phyloP scores from a whole-genome alignment of 53 echinoderm and acorn worm genomes.

The Paracentrotus lividus region DNA sequence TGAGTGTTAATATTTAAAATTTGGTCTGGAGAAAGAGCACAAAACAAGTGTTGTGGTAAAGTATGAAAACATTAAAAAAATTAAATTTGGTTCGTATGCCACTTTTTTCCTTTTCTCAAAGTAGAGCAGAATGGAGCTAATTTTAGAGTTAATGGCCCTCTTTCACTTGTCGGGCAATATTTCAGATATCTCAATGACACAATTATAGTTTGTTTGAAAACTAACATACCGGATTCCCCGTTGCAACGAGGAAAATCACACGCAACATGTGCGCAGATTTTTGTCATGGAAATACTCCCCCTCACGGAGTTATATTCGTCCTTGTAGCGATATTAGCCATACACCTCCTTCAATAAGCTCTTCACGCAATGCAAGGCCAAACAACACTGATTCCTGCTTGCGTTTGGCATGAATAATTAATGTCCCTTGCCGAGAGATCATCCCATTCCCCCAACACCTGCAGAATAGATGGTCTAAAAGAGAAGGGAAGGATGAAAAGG shows the following conservation, averaged over 20 bases:
- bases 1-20: too few relatives aligned
- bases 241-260: not conserved
- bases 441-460: slow-evolving; percentile 30
- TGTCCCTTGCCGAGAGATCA: slow-evolving; percentile 21
- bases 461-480: not conserved
- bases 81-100: too few relatives aligned
- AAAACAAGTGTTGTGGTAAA: too few relatives aligned
- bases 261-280: slow-evolving; percentile 26
- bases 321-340: slow-evolving; percentile 55
- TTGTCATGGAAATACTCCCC: slow-evolving; percentile 28
- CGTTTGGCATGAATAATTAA: slow-evolving; percentile 63
- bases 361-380: slow-evolving; percentile 32
- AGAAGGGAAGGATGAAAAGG: too few relatives aligned
- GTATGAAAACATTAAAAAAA: too few relatives aligned
- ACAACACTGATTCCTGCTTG: slow-evolving; percentile 58
- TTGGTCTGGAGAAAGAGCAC: too few relatives aligned
- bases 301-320: slow-evolving; percentile 14
- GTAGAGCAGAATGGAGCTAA: too few relatives aligned
- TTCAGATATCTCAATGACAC: not conserved
- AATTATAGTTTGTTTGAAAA: not conserved
- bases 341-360: slow-evolving; percentile 40
- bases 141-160: not conserved
- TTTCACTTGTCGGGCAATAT: not conserved
- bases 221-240: not conserved
- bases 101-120: too few relatives aligned